phyloP scores from a whole-genome alignment of 2,113 vertebrate genomes.

The Hemichromis elongatus region DNA sequence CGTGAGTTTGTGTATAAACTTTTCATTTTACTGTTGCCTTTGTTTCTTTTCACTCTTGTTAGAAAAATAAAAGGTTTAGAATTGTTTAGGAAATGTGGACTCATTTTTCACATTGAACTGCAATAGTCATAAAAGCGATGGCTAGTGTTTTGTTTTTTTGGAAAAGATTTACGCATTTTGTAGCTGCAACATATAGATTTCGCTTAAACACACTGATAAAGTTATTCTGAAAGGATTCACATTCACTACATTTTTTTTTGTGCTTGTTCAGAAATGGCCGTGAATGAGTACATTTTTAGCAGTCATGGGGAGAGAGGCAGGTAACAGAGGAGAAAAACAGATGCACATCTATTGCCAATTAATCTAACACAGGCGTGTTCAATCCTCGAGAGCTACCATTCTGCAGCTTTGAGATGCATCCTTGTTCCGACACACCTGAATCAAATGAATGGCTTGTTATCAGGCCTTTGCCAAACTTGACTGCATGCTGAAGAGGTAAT shows the following conservation, averaged over 20 bases:
- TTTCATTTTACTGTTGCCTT: constrained; percentile 80
- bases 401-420: too few relatives aligned
- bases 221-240: neutral
- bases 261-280: neutral
- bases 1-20: constrained; percentile 77
- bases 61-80: constrained; percentile 81
- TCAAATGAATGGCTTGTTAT: too few relatives aligned
- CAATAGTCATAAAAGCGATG: neutral
- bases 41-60: constrained; percentile 81
- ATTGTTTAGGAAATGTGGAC: constrained; percentile 71
- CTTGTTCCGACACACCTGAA: too few relatives aligned
- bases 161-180: neutral
- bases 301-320: neutral
- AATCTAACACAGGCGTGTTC: too few relatives aligned
- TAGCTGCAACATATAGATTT: neutral
- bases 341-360: neutral
- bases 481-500: too few relatives aligned
- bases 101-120: neutral
- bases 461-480: too few relatives aligned
- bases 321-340: neutral
- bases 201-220: neutral
- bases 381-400: too few relatives aligned
- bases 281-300: neutral
- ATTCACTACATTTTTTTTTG: neutral
- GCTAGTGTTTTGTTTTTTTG: neutral